Base-by-base conservation (phyloP, 1,140 invertebrate genomes). In the Bacillus rossius region DNA sequence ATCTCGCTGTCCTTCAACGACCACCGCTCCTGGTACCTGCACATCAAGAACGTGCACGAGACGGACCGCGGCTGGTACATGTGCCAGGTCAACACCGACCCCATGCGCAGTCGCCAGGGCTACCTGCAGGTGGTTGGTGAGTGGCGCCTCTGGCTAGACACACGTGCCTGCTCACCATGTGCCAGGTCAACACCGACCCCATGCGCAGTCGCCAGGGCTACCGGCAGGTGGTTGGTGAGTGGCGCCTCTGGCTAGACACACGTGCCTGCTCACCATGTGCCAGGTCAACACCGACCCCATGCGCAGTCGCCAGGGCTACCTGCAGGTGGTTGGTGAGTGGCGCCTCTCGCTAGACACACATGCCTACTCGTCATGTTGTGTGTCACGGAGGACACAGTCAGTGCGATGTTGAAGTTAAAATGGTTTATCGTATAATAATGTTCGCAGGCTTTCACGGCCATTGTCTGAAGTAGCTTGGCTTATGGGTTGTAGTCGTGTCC, bases 71-170 rank as follows among this genome's bases (percentile, higher is more conserved):
- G 89, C 47, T 92, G 88, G 88, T 89, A 88, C 73, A 89, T 89
- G 86, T 90, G 87, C 69, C 87, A 90, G 73, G 84, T 91, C 56
- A 91, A 91, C 71, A 91, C 91, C 1, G 89, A 92, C 73, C 91
- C 91, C 1, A 92, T 93, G 88, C 79, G 85, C 58, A 88, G 85
- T 29, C 78, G 85, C 25, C 87, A 91, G 65, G 91, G 90, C 42
- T 94, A 92, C 69, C 77, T 94, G 29, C 88, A 93, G 79, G 89
- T 94, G 61, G 89, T 93, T 16, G 90, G 91, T 92, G 74, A 83
- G 84, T 80, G n/a, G n/a, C n/a, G n/a, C n/a, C n/a, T n/a, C n/a
- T n/a, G n/a, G n/a, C n/a, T n/a, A n/a, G n/a, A n/a, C n/a, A n/a
- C n/a, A n/a, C n/a, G n/a, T n/a, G n/a, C n/a, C n/a, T n/a, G n/a